phyloP scores from a whole-genome alignment of 2,113 vertebrate genomes.

The Scytalopus superciliaris region DNA sequence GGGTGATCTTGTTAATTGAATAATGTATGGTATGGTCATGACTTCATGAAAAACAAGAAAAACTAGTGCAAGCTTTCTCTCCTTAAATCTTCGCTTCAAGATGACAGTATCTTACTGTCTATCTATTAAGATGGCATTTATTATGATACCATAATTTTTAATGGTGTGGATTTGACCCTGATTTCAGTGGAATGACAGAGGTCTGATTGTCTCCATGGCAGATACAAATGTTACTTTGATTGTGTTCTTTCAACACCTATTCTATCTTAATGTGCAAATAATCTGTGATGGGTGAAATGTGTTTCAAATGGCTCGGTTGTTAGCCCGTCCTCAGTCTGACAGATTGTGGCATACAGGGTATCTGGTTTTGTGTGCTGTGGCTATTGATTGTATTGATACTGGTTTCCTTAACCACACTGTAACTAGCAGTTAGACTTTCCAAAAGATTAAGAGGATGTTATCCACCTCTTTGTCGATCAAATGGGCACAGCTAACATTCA shows the following conservation, averaged over 20 bases:
- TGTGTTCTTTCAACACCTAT: neutral
- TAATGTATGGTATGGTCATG: neutral
- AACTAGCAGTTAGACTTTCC: neutral
- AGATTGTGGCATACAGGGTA: neutral
- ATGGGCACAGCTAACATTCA: neutral
- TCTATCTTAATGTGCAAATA: neutral
- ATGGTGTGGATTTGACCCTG: neutral
- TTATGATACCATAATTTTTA: neutral
- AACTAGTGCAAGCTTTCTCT: neutral
- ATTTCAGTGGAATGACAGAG: neutral
- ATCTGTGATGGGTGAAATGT: neutral
- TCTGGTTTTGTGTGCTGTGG: neutral
- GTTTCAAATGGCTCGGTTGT: neutral
- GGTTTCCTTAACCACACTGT: neutral
- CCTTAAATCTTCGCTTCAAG: neutral
- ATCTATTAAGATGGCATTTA: neutral
- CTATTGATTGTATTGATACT: neutral
- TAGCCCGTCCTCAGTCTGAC: neutral
- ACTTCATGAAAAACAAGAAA: neutral
- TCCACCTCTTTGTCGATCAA: neutral
- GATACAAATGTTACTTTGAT: neutral
- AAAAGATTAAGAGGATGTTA: neutral
- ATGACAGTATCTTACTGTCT: neutral
- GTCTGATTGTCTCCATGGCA: neutral
- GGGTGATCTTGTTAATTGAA: conserved; percentile 43